Evolutionary conservation across 2,113 vertebrate genomes (phyloP).

Genomic region (Myrmecobius fasciatus): DNA sequence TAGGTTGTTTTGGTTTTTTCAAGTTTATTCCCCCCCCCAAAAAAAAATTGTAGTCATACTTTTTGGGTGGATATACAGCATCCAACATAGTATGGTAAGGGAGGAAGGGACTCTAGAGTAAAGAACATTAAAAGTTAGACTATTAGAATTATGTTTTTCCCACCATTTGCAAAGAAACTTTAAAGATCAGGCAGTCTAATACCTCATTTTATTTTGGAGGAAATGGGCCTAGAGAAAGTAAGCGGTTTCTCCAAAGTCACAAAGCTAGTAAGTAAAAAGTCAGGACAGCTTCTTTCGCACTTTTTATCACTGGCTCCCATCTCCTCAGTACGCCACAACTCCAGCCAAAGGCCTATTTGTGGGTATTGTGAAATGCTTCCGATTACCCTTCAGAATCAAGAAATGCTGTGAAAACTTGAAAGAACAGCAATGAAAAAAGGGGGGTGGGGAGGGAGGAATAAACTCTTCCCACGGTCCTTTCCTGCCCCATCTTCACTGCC

Average conservation of each 20-base stretch:
- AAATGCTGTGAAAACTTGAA: conserved; percentile 71
- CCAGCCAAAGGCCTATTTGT: not conserved
- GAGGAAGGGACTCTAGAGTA: not conserved
- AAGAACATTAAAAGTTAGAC: not conserved
- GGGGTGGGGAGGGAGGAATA: conserved; percentile 34
- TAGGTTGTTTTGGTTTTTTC: not conserved
- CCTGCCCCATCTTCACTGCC: not conserved
- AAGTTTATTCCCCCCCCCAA: no score
- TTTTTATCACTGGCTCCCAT: not conserved
- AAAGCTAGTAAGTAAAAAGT: not conserved
- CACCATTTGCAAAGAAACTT: not conserved
- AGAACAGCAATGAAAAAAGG: not conserved
- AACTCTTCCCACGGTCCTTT: not conserved
- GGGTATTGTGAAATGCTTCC: conserved; percentile 28
- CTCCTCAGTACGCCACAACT: not conserved
- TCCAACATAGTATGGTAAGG: not conserved
- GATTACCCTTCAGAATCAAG: conserved; percentile 58
- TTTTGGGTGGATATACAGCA: not conserved
- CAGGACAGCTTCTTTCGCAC: no score
- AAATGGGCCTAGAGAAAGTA: not conserved
- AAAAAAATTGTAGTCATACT: not conserved
- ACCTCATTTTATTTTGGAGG: not conserved
- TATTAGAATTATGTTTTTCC: not conserved
- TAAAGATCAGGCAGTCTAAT: not conserved
- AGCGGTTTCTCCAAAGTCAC: not conserved